phyloP scores from a whole-genome alignment of 2,113 vertebrate species.

The Puffinus mauretanicus region DNA sequence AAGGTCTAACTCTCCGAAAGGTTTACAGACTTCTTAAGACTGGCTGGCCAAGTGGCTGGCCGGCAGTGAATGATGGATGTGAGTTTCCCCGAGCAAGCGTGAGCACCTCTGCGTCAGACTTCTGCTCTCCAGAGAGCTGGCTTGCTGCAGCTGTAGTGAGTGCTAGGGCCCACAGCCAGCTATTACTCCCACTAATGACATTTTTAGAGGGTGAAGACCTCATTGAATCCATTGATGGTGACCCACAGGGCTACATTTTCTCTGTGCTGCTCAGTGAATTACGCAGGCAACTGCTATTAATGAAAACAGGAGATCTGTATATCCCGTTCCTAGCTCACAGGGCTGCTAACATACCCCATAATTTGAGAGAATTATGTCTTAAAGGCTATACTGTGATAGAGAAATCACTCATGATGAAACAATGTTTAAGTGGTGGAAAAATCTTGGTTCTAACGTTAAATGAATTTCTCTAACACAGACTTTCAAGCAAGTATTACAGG shows the following conservation, averaged over 20 bases:
- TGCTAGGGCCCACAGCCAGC: neutral
- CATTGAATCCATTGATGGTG: conserved; percentile 53
- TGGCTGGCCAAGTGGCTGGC: neutral
- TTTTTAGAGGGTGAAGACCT: conserved; percentile 58
- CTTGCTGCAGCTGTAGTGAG: neutral
- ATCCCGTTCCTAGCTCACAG: conserved; percentile 41
- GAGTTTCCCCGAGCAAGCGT: neutral
- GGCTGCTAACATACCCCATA: conserved; percentile 25
- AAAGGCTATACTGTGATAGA: conserved; percentile 20
- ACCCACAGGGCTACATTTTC: conserved; percentile 43
- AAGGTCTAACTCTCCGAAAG: neutral
- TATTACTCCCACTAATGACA: conserved; percentile 59
- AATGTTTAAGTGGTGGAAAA: conserved; percentile 22
- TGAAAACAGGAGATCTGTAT: conserved; percentile 39
- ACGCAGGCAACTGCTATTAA: conserved; percentile 56
- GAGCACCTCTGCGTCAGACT: neutral
- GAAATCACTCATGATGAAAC: conserved; percentile 44
- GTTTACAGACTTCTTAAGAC: neutral
- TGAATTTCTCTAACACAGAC: neutral
- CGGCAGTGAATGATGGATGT: neutral
- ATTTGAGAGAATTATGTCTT: conserved; percentile 60
- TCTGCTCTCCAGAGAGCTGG: neutral
- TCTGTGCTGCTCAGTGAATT: conserved; percentile 30
- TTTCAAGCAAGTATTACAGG: conserved; percentile 23
- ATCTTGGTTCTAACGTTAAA: conserved; percentile 36